phyloP scores from a whole-genome alignment of 2,888 invertebrate genomes.

The Amphipyra berbera region DNA sequence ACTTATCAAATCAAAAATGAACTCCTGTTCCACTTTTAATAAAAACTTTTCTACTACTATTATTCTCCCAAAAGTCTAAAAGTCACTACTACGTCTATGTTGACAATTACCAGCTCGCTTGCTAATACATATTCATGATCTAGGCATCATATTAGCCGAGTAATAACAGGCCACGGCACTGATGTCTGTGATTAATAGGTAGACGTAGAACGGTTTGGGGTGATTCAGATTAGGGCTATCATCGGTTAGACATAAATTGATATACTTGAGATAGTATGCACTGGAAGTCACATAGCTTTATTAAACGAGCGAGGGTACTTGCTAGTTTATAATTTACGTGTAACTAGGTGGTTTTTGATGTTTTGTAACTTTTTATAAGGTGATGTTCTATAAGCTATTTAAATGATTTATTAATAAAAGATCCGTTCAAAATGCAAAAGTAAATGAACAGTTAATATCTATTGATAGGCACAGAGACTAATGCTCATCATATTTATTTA shows the following conservation, averaged over 20 bases:
- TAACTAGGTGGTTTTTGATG: no score
- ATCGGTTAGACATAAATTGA: background rate
- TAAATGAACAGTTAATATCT: no score
- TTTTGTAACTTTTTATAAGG: background rate
- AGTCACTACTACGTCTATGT: background rate
- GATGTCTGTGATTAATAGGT: slow-evolving; percentile 34
- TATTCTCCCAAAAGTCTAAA: background rate
- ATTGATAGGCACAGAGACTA: no score
- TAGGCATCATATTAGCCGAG: slow-evolving; percentile 30
- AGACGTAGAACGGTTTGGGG: slow-evolving; percentile 19
- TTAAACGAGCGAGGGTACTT: no score
- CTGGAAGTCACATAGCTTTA: no score
- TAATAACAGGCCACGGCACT: slow-evolving; percentile 39
- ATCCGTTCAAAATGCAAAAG: background rate
- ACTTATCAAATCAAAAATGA: no score
- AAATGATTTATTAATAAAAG: background rate
- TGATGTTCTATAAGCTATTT: background rate
- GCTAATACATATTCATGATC: slow-evolving; percentile 46
- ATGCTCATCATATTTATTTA: no score
- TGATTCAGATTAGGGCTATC: slow-evolving; percentile 14
- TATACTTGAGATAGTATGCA: background rate
- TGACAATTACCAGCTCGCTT: slow-evolving; percentile 31
- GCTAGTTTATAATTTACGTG: no score
- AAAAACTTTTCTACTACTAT: background rate
- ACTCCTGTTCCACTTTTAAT: no score